Conservation (phyloP, 2,797 vertebrate species). For the Hyperoplus immaculatus region DNA sequence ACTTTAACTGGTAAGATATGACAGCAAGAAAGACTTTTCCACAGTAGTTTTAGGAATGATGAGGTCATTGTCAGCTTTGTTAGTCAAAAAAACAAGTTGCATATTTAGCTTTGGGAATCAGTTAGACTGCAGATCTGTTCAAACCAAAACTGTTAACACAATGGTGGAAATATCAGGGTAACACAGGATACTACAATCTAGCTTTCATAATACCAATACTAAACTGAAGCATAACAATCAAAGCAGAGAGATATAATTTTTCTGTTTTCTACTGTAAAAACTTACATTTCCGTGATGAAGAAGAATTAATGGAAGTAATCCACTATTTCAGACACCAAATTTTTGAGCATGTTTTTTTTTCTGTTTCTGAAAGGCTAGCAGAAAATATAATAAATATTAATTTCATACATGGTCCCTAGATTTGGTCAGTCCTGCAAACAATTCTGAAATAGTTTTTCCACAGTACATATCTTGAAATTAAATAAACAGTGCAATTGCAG, state of each 20-base stretch:
- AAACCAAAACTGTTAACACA: slow-evolving; percentile 32
- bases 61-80: slow-evolving; percentile 1
- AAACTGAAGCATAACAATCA: not conserved
- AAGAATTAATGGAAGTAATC: not conserved
- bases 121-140: slow-evolving; percentile 8
- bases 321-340: not conserved
- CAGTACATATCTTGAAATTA: slow-evolving; percentile 13
- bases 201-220: slow-evolving; percentile 20
- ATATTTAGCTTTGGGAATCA: slow-evolving; percentile 4
- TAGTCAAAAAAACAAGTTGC: slow-evolving; percentile 4
- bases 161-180: not conserved
- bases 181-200: not conserved
- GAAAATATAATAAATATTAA: slow-evolving; percentile 13
- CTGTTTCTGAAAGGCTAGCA: slow-evolving; percentile 15
- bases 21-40: slow-evolving; percentile 26
- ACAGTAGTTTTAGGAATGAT: not conserved
- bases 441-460: slow-evolving; percentile 10
- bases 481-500: slow-evolving; percentile 26
- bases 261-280: not conserved
- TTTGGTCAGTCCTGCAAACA: slow-evolving; percentile 13
- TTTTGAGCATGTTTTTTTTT: not conserved
- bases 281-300: not conserved
- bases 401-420: not conserved
- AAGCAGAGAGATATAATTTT: not conserved
- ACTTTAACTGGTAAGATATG: slow-evolving; percentile 27